Conservation (phyloP, 2,797 vertebrate species). For the Diplodus sargus region DNA sequence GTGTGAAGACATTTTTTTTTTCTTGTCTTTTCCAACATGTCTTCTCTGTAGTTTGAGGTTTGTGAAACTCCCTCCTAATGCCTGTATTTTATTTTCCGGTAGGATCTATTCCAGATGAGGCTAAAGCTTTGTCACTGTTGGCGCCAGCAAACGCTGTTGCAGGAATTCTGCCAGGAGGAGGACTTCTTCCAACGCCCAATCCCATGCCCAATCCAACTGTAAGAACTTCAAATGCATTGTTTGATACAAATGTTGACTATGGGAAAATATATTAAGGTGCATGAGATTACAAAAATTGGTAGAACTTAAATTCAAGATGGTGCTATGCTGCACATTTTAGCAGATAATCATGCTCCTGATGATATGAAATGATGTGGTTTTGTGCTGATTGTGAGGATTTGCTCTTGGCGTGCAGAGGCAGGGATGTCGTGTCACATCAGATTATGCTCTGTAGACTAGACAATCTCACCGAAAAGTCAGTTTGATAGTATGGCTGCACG, state of each 20-base stretch:
- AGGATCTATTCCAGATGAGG: constrained; percentile 99
- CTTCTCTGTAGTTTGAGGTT: constrained; percentile 57
- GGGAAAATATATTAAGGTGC: background rate
- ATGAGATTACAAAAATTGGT: background rate
- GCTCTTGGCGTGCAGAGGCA: background rate
- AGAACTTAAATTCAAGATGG: background rate
- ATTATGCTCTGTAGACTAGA: background rate
- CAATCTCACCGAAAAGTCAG: background rate
- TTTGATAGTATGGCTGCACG: background rate
- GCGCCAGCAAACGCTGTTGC: constrained; percentile 99
- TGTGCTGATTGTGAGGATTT: background rate
- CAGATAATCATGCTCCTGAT: background rate
- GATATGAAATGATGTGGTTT: background rate
- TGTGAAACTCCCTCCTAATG: constrained; percentile 64
- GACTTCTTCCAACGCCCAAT: constrained; percentile 97
- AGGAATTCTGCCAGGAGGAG: constrained; percentile 97
- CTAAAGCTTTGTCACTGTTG: constrained; percentile 98
- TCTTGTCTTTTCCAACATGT: constrained; percentile 61
- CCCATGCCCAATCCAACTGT: constrained; percentile 90
- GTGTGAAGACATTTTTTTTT: constrained; percentile 71
- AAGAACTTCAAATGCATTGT: constrained; percentile 48
- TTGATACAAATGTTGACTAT: background rate
- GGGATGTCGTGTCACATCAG: background rate
- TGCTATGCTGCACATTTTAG: background rate
- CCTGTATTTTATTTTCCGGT: constrained; percentile 86